Evolutionary conservation across 2,113 vertebrate species (phyloP), one percentile per base, ranked within the genome.

Genomic region (Rhinopomastus cyanomelas): DNA sequence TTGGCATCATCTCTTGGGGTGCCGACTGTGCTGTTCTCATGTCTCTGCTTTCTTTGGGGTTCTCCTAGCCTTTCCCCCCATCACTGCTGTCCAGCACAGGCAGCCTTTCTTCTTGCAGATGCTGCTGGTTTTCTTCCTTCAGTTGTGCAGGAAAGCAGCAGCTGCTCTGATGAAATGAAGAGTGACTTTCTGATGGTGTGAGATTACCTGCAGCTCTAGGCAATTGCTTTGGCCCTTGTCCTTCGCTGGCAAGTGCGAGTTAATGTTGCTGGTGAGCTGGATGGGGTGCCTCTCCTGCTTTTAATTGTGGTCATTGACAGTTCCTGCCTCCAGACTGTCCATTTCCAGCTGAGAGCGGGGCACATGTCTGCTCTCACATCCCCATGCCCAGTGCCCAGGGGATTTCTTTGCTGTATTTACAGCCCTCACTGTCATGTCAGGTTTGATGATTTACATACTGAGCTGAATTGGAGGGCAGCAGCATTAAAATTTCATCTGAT

Each of bases 361-460:
- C 36, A 29, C 29, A 7, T 0, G 0, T 53, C 72, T 1, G 0
- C 4, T 2, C 62, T 51, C 36, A 22, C 80, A 20, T 80, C 73
- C 83, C 60, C 44, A 11, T 3, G 4, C 25, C 6, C 8, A 10
- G 25, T 69, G 48, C 81, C 80, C 5, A 5, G 16, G 85, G 69
- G 22, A 39, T 62, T 59, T 30, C 56, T 62, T 44, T 1, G 1
- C 44, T 1, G 21, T 51, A 25, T 68, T 53, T 30, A 9, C 75
- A 26, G 66, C 4, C 67, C 48, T 84, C 77, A 20, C 2, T 1
- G 48, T 69, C 44, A 3, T 19, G 4, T 29, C 78, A 67, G 32
- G 48, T 18, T 48, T 75, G 52, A 32, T 56, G 53, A 52, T 74
- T 89, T 79, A 57, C 92, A 32, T 64, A 42, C 74, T 21, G 13